Percentiles rank a stretch among this genome's conserved stretches.
Conservation (phyloP, 2,888 invertebrate genomes). For the Sceliomorpha sp. region DNA sequence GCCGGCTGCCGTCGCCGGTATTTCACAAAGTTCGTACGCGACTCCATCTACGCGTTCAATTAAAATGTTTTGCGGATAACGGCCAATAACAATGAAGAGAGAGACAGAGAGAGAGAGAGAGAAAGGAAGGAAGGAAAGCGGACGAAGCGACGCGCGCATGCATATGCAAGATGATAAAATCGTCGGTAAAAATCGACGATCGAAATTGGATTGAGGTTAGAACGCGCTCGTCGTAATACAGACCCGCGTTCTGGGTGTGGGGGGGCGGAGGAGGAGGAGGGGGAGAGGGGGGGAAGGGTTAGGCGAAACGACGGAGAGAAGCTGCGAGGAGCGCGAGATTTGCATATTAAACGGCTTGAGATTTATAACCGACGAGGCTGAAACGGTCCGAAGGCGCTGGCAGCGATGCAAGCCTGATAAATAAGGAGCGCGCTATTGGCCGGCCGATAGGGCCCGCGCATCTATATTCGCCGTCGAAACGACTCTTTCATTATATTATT, state of each 20-base stretch:
- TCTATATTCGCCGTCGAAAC: constrained; percentile 39
- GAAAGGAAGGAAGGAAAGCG: not conserved
- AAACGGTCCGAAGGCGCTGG: constrained; percentile 66
- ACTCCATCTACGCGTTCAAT: too few species aligned
- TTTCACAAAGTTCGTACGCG: too few species aligned
- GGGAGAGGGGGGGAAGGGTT: constrained; percentile 23
- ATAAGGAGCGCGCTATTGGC: constrained; percentile 60
- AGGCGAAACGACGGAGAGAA: constrained; percentile 28
- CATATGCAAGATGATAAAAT: too few species aligned
- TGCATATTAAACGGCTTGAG: constrained; percentile 80
- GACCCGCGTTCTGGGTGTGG: too few species aligned
- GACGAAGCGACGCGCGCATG: too few species aligned
- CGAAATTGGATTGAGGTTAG: constrained; percentile 44
- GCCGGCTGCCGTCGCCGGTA: constrained; percentile 36
- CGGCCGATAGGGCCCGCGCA: constrained; percentile 10
- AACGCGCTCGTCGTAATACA: too few species aligned
- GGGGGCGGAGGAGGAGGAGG: constrained; percentile 26
- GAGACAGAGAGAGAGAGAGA: not conserved
- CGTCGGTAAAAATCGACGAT: constrained; percentile 49
- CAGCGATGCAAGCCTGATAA: constrained; percentile 70
- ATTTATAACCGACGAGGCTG: constrained; percentile 75
- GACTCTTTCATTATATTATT: constrained; percentile 38
- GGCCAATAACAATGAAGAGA: too few species aligned
- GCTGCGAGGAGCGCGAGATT: constrained; percentile 67
- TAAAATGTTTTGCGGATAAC: too few species aligned